phyloP scores from a whole-genome alignment of 1,140 invertebrate species.

The Coptotermes formosanus region DNA sequence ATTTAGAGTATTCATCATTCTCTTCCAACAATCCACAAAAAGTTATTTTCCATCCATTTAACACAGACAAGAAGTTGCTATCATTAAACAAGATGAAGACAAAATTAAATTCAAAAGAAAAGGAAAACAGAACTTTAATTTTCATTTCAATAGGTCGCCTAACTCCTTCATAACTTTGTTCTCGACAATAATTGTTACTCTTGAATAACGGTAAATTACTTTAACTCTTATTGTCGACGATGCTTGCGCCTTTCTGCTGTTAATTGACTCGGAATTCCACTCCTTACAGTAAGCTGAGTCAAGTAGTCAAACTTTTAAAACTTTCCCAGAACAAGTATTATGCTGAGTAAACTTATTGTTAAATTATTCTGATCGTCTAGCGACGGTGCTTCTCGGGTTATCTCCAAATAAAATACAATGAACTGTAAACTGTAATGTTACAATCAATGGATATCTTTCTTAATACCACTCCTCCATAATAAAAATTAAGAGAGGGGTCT shows the following conservation, averaged over 20 bases:
- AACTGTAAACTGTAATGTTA: too few species aligned
- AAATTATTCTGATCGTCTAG: too few species aligned
- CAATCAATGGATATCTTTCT: too few species aligned
- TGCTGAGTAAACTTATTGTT: too few species aligned
- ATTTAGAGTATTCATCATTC: neutral
- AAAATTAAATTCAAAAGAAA: neutral
- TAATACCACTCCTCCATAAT: too few species aligned
- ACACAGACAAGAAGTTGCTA: slow-evolving; percentile 4
- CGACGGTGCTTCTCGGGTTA: too few species aligned
- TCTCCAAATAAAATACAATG: too few species aligned
- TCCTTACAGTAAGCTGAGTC: too few species aligned
- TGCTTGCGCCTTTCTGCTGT: neutral
- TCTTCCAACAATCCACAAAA: neutral
- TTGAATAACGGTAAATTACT: neutral
- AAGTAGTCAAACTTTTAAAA: too few species aligned
- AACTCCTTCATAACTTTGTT: neutral
- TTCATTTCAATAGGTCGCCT: too few species aligned
- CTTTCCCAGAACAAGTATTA: too few species aligned
- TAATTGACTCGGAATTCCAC: neutral
- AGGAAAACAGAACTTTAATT: neutral
- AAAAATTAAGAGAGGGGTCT: too few species aligned
- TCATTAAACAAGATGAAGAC: neutral
- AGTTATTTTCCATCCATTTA: slow-evolving; percentile 19
- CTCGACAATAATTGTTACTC: neutral
- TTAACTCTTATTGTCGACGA: neutral